Percentiles rank a stretch among this genome's conserved stretches.
Evolutionary conservation across 2,113 vertebrate genomes (phyloP).

Genomic region (Cyanistes caeruleus): DNA sequence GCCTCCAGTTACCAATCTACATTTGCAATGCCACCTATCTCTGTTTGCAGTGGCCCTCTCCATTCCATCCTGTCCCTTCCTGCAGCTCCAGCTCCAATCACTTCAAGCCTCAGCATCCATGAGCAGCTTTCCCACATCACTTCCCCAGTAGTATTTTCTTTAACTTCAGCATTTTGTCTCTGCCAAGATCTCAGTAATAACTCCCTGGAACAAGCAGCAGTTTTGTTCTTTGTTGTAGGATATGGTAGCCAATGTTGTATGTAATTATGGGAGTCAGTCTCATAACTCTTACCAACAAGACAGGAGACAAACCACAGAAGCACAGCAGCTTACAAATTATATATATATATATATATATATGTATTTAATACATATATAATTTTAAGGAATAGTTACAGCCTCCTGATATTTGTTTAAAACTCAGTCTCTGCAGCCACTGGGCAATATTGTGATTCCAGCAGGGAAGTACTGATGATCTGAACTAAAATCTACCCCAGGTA

Average conservation of each 20-base stretch:
- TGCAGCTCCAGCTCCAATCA: background rate
- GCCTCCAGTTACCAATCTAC: background rate
- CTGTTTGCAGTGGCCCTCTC: background rate
- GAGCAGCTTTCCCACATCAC: background rate
- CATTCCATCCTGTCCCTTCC: background rate
- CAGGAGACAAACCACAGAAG: background rate
- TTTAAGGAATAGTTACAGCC: background rate
- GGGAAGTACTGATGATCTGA: background rate
- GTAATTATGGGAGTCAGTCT: background rate
- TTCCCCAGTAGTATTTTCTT: background rate
- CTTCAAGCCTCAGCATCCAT: accelerated
- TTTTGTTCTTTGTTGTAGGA: background rate
- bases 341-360: accelerated
- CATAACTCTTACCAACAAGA: background rate
- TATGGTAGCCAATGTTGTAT: background rate
- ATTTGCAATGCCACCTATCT: background rate
- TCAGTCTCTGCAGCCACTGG: background rate
- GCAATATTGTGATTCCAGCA: accelerated
- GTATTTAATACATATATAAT: accelerated
- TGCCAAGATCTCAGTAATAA: background rate
- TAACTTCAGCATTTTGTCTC: background rate
- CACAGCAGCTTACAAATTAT: background rate
- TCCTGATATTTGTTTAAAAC: background rate
- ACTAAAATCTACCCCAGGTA: background rate
- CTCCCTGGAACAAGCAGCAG: background rate